phyloP scores from a whole-genome alignment of 2,888 invertebrate species.

The Nemotelus nigrinus region DNA sequence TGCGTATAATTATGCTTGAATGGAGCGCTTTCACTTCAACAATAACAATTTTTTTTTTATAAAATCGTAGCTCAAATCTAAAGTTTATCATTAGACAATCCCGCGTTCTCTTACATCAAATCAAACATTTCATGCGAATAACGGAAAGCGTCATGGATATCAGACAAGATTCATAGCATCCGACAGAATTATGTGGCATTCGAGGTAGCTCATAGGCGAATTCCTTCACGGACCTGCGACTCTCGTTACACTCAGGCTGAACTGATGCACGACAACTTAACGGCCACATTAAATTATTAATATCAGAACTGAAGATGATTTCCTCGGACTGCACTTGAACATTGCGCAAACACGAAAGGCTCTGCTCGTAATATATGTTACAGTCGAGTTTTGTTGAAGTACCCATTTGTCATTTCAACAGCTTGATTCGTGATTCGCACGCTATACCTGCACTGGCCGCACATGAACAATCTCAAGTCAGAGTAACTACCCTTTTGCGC shows the following conservation, averaged over 20 bases:
- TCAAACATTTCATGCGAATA: not conserved
- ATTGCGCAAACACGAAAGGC: conserved; percentile 32
- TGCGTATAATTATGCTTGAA: too few species aligned
- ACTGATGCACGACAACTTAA: conserved; percentile 33
- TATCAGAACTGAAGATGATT: conserved; percentile 27
- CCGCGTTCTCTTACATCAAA: not conserved
- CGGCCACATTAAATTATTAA: conserved; percentile 40
- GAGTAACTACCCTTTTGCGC: too few species aligned
- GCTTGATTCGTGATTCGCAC: conserved; percentile 11
- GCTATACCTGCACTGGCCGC: not conserved
- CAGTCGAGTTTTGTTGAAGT: conserved; percentile 30
- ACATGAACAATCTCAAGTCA: too few species aligned
- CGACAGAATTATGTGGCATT: conserved; percentile 8
- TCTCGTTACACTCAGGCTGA: conserved; percentile 16
- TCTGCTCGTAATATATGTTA: conserved; percentile 26
- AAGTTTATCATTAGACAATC: too few species aligned
- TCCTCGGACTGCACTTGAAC: conserved; percentile 9
- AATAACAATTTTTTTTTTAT: too few species aligned
- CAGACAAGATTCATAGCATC: conserved; percentile 25
- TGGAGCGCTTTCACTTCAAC: too few species aligned
- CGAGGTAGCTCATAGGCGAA: conserved; percentile 20
- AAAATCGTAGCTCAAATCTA: too few species aligned
- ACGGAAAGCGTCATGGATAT: conserved; percentile 31
- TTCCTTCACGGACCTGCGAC: conserved; percentile 10
- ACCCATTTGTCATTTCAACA: conserved; percentile 40